phyloP scores from a whole-genome alignment of 2,888 invertebrate species.

The Volucella inanis region DNA sequence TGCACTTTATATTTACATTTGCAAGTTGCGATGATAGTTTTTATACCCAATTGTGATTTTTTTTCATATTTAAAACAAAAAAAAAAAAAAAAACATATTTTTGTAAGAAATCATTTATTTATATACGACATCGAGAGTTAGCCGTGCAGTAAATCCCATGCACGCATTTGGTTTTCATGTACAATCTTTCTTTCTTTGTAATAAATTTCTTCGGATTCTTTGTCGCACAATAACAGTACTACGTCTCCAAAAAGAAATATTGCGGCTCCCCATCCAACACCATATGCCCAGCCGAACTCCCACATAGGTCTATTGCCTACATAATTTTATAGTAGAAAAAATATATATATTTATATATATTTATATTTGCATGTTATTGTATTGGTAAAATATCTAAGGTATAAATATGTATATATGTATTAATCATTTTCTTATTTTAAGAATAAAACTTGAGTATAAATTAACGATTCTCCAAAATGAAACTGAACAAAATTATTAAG shows the following conservation, averaged over 20 bases:
- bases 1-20: too few relatives aligned
- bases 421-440: too few relatives aligned
- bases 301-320: slow-evolving; percentile 94
- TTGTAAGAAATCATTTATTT: too few relatives aligned
- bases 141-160: slow-evolving; percentile 84
- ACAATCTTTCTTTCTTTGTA: slow-evolving; percentile 97
- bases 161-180: slow-evolving; percentile 83
- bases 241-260: slow-evolving; percentile 97
- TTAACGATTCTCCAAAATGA: too few relatives aligned
- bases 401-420: background rate
- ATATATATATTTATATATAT: too few relatives aligned
- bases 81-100: too few relatives aligned
- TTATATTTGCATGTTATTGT: background rate
- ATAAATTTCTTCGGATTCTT: slow-evolving; percentile 98
- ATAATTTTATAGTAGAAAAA: slow-evolving; percentile 30
- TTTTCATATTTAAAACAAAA: too few relatives aligned
- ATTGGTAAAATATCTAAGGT: background rate
- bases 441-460: too few relatives aligned
- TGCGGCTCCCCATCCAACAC: slow-evolving; percentile 98
- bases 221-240: slow-evolving; percentile 96
- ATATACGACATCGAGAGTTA: slow-evolving; percentile 83
- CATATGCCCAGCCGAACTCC: slow-evolving; percentile 99
- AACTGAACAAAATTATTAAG: too few relatives aligned
- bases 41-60: too few relatives aligned
- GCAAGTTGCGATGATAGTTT: too few relatives aligned